phyloP scores from a whole-genome alignment of 2,888 invertebrate species.

The Pristionchus entomophagus region DNA sequence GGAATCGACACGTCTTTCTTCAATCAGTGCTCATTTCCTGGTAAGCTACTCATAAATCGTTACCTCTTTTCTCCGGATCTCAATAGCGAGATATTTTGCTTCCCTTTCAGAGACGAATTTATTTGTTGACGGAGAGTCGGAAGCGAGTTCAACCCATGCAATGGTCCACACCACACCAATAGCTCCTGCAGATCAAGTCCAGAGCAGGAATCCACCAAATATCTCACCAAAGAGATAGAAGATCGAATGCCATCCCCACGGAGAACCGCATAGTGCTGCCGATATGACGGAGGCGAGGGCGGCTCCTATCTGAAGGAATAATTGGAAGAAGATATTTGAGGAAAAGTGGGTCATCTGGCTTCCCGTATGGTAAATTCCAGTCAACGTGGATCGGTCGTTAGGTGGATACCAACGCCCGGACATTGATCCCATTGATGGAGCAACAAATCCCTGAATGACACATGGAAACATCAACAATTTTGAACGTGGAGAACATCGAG shows the following conservation, averaged over 20 bases:
- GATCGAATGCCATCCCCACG: slow-evolving; percentile 44
- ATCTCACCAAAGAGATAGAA: slow-evolving; percentile 46
- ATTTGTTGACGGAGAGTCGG: not conserved
- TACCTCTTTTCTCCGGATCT: not conserved
- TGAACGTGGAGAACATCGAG: no score
- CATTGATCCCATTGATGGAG: slow-evolving; percentile 58
- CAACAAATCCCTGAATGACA: slow-evolving; percentile 57
- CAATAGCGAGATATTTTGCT: not conserved
- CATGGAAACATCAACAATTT: not conserved
- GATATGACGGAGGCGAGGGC: slow-evolving; percentile 23
- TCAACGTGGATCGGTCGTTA: slow-evolving; percentile 60
- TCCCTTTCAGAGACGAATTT: not conserved
- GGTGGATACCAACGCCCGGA: slow-evolving; percentile 66
- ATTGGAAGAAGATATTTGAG: not conserved
- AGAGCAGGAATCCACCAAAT: not conserved
- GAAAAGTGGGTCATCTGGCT: slow-evolving; percentile 55
- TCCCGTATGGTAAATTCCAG: slow-evolving; percentile 67
- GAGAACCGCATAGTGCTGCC: slow-evolving; percentile 27
- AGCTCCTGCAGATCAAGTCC: not conserved
- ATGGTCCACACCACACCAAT: slow-evolving; percentile 1
- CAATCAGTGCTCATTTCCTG: not conserved
- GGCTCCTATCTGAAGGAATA: slow-evolving; percentile 12
- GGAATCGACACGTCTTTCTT: not conserved
- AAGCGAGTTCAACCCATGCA: not conserved
- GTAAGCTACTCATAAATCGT: not conserved